phyloP scores from a whole-genome alignment of 2,797 vertebrate genomes.

The Acanthurus tractus region DNA sequence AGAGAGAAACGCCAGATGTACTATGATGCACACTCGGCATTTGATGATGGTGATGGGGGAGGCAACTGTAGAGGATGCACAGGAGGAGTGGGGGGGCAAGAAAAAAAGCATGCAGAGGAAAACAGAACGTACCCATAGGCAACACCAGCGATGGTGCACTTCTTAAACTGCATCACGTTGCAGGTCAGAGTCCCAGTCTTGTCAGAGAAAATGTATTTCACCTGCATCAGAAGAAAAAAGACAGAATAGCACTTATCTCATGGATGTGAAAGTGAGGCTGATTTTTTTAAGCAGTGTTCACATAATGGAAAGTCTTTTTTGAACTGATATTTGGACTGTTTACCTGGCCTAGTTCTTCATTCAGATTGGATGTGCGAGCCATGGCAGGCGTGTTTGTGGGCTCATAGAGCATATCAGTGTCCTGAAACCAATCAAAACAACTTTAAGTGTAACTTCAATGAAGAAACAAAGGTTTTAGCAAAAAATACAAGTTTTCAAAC shows the following conservation, averaged over 20 bases:
- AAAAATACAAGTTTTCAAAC: not conserved
- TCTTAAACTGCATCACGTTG: slow-evolving; percentile 99
- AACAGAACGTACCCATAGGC: slow-evolving; percentile 91
- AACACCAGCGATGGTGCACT: slow-evolving; percentile 96
- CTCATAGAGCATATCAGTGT: slow-evolving; percentile 97
- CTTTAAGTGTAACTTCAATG: too few relatives aligned
- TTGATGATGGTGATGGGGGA: slow-evolving; percentile 71
- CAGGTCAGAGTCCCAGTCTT: slow-evolving; percentile 99
- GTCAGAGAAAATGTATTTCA: slow-evolving; percentile 99
- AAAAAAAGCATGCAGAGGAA: not conserved
- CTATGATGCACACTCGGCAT: slow-evolving; percentile 66
- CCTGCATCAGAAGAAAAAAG: slow-evolving; percentile 80
- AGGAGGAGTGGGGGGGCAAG: slow-evolving; percentile 2
- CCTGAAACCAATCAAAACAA: slow-evolving; percentile 80
- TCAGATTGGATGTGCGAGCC: slow-evolving; percentile 98
- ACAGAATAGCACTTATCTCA: not conserved
- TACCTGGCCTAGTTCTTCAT: slow-evolving; percentile 99
- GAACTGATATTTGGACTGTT: not conserved
- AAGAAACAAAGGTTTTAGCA: too few relatives aligned
- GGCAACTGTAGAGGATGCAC: slow-evolving; percentile 23
- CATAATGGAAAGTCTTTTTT: not conserved
- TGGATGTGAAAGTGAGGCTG: not conserved
- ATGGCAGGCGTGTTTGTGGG: slow-evolving; percentile 94
- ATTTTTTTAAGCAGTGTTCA: not conserved
- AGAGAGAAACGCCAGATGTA: slow-evolving; percentile 76